Evolutionary conservation across 2,797 vertebrate species (phyloP).

Genomic region (Holocentrus rufus): DNA sequence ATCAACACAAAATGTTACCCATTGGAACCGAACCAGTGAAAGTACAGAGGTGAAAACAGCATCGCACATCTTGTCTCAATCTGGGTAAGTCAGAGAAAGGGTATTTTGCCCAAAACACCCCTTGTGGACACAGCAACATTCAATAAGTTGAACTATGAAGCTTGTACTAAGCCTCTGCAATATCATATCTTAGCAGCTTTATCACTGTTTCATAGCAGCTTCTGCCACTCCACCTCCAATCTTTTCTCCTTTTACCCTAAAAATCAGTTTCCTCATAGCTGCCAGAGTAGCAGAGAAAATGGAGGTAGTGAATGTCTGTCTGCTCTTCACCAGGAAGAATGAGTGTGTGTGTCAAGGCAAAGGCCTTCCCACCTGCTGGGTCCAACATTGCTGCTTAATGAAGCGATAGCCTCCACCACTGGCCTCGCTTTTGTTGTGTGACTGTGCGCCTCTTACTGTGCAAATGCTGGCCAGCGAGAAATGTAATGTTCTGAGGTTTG

Average conservation of each 20-base stretch:
- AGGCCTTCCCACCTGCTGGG: constrained; percentile 62
- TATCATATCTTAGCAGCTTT: too few relatives aligned
- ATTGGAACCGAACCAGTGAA: too few relatives aligned
- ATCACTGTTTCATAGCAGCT: neutral
- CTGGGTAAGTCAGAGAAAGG: too few relatives aligned
- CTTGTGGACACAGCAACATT: too few relatives aligned
- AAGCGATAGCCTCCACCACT: constrained; percentile 59
- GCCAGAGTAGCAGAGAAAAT: constrained; percentile 6
- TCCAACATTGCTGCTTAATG: constrained; percentile 67
- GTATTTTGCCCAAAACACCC: too few relatives aligned
- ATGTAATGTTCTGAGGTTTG: constrained; percentile 50
- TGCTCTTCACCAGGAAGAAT: constrained; percentile 35
- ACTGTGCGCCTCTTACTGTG: constrained; percentile 36
- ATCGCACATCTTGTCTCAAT: too few relatives aligned
- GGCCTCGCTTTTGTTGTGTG: constrained; percentile 60
- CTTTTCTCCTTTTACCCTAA: constrained; percentile 10
- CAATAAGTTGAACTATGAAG: too few relatives aligned
- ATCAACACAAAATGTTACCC: too few relatives aligned
- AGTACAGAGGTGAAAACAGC: too few relatives aligned
- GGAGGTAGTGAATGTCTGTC: constrained; percentile 35
- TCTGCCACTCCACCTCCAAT: neutral
- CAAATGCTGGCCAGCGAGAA: constrained; percentile 45
- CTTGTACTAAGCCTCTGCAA: too few relatives aligned
- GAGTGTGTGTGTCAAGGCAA: constrained; percentile 44
- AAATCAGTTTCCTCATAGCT: constrained; percentile 28